Base-by-base conservation (phyloP, 2,797 vertebrate species). In the Poeciliopsis turneri region DNA sequence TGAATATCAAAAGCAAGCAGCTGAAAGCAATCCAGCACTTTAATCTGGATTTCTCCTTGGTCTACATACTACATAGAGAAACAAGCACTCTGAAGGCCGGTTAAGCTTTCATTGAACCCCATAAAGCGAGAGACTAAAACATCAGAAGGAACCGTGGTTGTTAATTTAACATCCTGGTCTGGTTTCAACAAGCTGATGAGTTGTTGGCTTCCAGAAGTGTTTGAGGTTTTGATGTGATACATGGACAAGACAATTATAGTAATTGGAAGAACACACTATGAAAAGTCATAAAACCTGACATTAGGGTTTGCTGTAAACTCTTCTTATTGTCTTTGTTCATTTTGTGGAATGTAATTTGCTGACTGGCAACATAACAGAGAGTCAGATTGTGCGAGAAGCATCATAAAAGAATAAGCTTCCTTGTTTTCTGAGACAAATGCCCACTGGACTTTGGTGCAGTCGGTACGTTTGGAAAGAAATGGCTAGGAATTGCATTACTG, bases 1-100 rank as follows among this genome's bases (percentile, higher is more conserved):
- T 70, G 46, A 78, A 72, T 74, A 77, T 74, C 53, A 78, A 79
- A 92, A 84, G 81, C 61, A 87, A 78, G 25, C 72, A 86, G 78
- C 79, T 73, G 30, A 76, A 82, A 72, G 78, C 43, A 78, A 75
- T 76, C 47, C 64, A 73, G 74, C 64, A 49, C 53, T 75, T 86
- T 82, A 79, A 84, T 89, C 77, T 80, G 16, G 70, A 72, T 80
- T 64, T 89, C 39, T 78, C 71, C 73, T 74, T 68, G 74, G 51
- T 74, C 71, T 68, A 45, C 33, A 72, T 55, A 51, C 12, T 57
- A 46, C 13, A 39, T 2, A 7, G 30, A 73, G 59, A 80, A 33
- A 25, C 57, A 55, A 59, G n/a, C 73, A 57, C 47, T 64, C 74
- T 75, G 39, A 84, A 68, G 74, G 75, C 64, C 43, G 39, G 15